Percentiles rank a stretch among this genome's conserved stretches.
These are phyloP conservation scores for Macaca mulatta DNA, from an alignment of 2,113 vertebrate genomes.

Conservation along the genomic window DNA sequence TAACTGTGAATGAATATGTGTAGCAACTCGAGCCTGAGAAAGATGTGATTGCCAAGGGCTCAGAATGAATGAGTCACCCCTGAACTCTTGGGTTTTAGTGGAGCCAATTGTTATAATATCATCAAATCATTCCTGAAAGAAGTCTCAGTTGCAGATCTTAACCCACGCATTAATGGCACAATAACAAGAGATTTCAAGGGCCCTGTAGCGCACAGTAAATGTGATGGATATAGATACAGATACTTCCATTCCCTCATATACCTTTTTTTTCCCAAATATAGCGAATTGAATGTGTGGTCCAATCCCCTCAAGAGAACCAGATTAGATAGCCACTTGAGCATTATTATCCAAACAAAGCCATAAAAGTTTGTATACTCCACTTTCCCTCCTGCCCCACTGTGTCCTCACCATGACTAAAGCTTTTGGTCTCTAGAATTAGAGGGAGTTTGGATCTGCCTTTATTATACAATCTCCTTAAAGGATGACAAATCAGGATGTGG, in stretches of 20 bases:
- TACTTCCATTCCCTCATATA: not conserved
- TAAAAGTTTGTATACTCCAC: not conserved
- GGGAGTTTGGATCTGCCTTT: not conserved
- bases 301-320: not conserved
- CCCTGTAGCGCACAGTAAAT: not conserved
- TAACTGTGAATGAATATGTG: not conserved
- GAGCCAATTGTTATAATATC: no score
- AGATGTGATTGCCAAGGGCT: not conserved
- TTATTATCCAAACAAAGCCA: not conserved
- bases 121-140: not conserved
- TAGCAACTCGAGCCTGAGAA: not conserved
- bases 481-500: not conserved
- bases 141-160: not conserved
- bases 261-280: not conserved
- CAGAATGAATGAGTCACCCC: not conserved
- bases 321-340: not conserved
- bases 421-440: not conserved
- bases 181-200: not conserved
- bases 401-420: not conserved
- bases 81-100: not conserved
- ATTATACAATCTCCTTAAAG: not conserved
- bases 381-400: not conserved
- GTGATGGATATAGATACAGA: not conserved
- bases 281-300: no score
- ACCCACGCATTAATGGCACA: not conserved